These are phyloP conservation scores for Mus musculus DNA, from an alignment of 2,113 vertebrate genomes.

Conservation along the genomic window GRCm39 chr11:111560501-111561000, in stretches of 20 bases:
- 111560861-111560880: not conserved
- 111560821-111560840: not conserved
- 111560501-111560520: not conserved
- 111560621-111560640: not conserved
- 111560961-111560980: constrained; percentile 60
- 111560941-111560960: constrained; percentile 12
- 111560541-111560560: not conserved
- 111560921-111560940: not conserved
- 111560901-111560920: not conserved
- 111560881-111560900: not conserved
- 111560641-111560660: not conserved
- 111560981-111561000: not conserved
- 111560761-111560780: not conserved
- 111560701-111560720: not conserved
- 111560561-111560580: not conserved
- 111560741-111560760: not conserved
- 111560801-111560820: not conserved
- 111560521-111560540: not conserved
- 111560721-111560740: not conserved
- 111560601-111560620: not conserved
- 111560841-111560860: too few relatives aligned
- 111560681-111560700: not conserved
- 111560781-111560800: not conserved
- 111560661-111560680: not conserved
- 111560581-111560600: not conserved